These are phyloP conservation scores for Hypomecis atomaria DNA, from an alignment of 2,888 invertebrate genomes.

Conservation along the genomic window DNA sequence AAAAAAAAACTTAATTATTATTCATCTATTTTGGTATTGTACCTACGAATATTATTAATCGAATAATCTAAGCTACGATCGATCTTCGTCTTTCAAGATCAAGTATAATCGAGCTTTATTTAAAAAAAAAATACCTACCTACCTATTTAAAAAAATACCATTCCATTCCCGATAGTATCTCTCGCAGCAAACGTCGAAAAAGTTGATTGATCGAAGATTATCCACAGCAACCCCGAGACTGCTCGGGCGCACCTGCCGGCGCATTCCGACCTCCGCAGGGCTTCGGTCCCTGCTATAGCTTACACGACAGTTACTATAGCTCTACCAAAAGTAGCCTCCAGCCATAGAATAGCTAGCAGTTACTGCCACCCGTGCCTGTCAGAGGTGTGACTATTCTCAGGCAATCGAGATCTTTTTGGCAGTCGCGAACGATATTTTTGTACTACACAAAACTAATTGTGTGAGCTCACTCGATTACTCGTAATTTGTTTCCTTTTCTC, in stretches of 20 bases:
- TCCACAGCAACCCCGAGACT: slow-evolving; percentile 55
- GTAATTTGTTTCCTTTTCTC: no score
- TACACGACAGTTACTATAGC: slow-evolving; percentile 38
- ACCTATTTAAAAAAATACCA: background rate
- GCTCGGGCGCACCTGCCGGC: slow-evolving; percentile 73
- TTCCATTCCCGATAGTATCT: background rate
- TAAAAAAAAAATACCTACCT: background rate
- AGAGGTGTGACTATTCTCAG: no score
- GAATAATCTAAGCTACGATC: slow-evolving; percentile 9
- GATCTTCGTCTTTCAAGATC: slow-evolving; percentile 4
- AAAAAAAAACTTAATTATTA: no score
- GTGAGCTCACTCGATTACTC: no score
- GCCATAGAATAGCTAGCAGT: slow-evolving; percentile 18
- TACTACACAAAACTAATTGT: no score
- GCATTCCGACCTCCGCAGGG: slow-evolving; percentile 73
- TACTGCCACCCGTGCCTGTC: background rate
- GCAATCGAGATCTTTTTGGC: no score
- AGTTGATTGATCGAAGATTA: slow-evolving; percentile 36
- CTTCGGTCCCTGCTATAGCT: slow-evolving; percentile 50
- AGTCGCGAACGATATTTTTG: no score
- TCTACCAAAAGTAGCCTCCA: slow-evolving; percentile 28
- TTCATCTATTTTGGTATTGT: no score
- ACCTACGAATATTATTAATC: no score
- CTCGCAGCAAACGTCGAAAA: slow-evolving; percentile 12
- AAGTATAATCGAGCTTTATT: background rate